Conservation (phyloP, 2,797 vertebrate species). For the Phrynocephalus forsythii region DNA sequence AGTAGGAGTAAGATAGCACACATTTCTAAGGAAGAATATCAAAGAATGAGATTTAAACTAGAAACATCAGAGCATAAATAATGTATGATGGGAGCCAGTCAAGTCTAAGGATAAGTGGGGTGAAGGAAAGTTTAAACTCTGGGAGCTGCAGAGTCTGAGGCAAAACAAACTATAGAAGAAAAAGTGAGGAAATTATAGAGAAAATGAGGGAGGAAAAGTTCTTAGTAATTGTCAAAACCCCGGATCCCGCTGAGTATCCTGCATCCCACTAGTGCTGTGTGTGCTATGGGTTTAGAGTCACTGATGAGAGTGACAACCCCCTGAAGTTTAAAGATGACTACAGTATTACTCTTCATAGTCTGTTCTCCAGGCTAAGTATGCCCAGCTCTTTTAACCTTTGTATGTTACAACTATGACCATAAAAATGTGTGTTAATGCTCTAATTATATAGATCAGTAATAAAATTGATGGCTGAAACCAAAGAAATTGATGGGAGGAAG, state of each 20-base stretch:
- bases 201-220: neutral
- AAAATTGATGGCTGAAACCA: conserved; percentile 42
- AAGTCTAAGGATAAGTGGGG: neutral
- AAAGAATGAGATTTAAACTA: neutral
- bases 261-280: no score
- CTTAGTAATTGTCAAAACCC: neutral
- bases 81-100: neutral
- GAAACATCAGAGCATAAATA: neutral
- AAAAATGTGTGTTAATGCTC: conserved; percentile 39
- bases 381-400: conserved; percentile 9
- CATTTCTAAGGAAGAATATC: conserved; percentile 14
- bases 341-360: neutral
- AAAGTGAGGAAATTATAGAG: no score
- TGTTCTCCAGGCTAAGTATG: neutral
- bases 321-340: neutral
- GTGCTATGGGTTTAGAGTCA: no score
- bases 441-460: conserved; percentile 36
- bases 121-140: conserved; percentile 6
- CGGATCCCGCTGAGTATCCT: no score
- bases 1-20: neutral
- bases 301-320: neutral
- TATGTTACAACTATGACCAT: conserved; percentile 13
- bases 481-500: conserved; percentile 13
- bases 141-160: neutral
- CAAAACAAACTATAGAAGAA: no score